Evolutionary conservation across 1,140 invertebrate genomes (phyloP).

Genomic region (Tetranychus urticae): DNA sequence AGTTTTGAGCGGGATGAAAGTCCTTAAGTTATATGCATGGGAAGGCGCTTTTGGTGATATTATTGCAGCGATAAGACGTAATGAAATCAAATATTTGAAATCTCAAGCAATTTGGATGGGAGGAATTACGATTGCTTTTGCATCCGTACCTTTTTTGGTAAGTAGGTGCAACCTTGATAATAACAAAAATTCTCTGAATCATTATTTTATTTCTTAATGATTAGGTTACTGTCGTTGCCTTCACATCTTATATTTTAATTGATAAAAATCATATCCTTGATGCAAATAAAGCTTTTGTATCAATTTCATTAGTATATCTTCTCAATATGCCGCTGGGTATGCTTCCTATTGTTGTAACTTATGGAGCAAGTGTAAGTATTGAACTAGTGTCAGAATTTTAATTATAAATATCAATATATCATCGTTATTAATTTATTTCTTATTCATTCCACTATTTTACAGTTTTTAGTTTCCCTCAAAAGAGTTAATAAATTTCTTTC

Average conservation of each 20-base stretch:
- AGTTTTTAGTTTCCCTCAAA: constrained; percentile 33
- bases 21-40: neutral
- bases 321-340: neutral
- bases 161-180: constrained; percentile 29
- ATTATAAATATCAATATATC: no score
- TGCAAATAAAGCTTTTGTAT: neutral
- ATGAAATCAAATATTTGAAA: constrained; percentile 23
- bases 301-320: neutral
- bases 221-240: neutral
- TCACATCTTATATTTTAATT: neutral
- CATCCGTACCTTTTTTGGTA: no score
- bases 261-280: neutral
- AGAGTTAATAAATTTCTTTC: constrained; percentile 46
- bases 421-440: no score
- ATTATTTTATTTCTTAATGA: neutral
- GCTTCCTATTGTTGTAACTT: neutral
- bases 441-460: no score
- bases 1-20: neutral
- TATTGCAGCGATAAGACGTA: constrained; percentile 20
- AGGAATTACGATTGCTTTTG: constrained; percentile 42
- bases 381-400: neutral
- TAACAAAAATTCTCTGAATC: neutral
- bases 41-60: constrained; percentile 9
- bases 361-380: neutral
- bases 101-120: constrained; percentile 13